Conservation (phyloP, 2,888 invertebrate genomes). For the Stramonita haemastoma region DNA sequence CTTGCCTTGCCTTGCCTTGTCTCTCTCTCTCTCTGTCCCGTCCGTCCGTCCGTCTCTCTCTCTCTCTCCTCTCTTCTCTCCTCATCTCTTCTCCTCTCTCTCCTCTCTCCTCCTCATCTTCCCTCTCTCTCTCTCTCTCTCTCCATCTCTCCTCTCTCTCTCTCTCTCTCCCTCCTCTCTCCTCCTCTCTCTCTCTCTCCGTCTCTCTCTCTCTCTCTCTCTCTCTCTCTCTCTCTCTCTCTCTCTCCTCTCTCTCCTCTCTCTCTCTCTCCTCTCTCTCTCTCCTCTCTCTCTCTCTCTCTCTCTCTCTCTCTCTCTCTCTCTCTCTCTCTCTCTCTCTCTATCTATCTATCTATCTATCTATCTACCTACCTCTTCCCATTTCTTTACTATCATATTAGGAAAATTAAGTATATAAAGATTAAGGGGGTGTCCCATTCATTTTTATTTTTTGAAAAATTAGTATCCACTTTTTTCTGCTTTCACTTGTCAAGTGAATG, state of each 20-base stretch:
- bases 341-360: background rate
- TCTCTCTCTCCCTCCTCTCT: too few species aligned
- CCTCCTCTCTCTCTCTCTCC: background rate
- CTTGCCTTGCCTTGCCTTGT: background rate
- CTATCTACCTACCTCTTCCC: too few species aligned
- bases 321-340: background rate
- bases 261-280: constrained; percentile 1
- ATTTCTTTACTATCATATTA: too few species aligned
- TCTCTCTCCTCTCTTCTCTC: background rate
- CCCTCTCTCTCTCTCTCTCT: background rate
- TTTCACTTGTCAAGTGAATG: too few species aligned
- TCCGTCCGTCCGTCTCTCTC: background rate
- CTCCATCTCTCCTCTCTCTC: background rate
- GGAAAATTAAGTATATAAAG: too few species aligned
- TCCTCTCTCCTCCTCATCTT: too few species aligned
- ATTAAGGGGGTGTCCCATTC: too few species aligned
- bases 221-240: background rate
- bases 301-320: background rate
- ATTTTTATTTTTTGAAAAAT: too few species aligned
- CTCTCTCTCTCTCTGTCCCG: background rate
- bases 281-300: background rate
- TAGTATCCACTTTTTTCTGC: too few species aligned
- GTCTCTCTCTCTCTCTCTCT: background rate
- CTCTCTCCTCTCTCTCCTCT: background rate
- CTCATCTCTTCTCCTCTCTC: too few species aligned